Evolutionary conservation across 2,113 vertebrate genomes (phyloP).

Genomic region (Cygnus buccinator): DNA sequence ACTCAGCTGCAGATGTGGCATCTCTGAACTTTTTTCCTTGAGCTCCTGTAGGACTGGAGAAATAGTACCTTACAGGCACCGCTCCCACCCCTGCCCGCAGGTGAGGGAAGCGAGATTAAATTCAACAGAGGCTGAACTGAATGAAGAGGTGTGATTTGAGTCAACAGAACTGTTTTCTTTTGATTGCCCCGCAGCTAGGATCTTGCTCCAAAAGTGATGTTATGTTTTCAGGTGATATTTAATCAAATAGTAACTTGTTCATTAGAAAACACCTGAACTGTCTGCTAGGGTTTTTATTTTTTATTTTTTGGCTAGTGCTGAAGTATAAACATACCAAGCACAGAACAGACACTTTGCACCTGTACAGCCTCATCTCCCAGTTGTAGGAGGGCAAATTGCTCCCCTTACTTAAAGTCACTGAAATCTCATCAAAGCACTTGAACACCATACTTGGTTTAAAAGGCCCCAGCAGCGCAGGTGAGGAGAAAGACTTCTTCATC

Average conservation of each 20-base stretch:
- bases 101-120: neutral
- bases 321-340: neutral
- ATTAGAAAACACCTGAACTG: neutral
- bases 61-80: accelerated
- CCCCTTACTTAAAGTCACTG: neutral
- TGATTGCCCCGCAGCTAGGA: neutral
- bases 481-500: neutral
- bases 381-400: neutral
- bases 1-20: neutral
- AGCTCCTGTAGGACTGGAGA: neutral
- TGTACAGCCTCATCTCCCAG: neutral
- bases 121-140: neutral
- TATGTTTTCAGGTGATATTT: neutral
- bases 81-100: accelerated
- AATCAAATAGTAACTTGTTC: neutral
- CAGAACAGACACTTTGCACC: neutral
- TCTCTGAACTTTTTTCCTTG: neutral
- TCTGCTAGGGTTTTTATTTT: neutral
- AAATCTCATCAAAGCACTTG: no score
- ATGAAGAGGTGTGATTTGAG: neutral
- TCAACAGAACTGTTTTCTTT: neutral
- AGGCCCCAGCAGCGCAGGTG: no score
- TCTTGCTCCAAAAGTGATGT: neutral
- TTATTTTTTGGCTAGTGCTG: neutral
- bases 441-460: neutral